A percentile compares a stretch with the other conserved stretches of the same genome.
phyloP scores from a whole-genome alignment of 2,888 invertebrate genomes.

The Alitta virens region DNA sequence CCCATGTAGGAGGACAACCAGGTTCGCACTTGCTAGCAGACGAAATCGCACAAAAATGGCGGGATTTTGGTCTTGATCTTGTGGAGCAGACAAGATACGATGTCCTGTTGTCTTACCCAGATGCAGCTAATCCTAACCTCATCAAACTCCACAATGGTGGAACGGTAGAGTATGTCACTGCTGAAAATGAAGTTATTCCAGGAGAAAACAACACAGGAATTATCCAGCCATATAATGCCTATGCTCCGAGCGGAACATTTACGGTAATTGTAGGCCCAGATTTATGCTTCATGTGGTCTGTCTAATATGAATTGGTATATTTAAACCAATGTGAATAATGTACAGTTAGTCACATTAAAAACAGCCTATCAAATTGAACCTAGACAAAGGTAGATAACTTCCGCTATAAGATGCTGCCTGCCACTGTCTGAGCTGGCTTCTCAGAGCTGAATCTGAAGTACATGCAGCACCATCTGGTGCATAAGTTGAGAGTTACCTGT shows the following conservation, averaged over 20 bases:
- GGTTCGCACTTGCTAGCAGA: not conserved
- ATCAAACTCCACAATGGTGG: conserved; percentile 28
- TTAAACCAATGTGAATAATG: no score
- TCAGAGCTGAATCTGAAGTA: no score
- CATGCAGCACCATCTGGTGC: no score
- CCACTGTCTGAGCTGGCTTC: no score
- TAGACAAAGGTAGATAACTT: no score
- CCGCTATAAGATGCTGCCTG: no score
- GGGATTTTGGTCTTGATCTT: not conserved
- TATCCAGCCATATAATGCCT: conserved; percentile 46
- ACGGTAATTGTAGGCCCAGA: no score
- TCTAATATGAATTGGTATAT: no score
- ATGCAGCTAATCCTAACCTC: conserved; percentile 30
- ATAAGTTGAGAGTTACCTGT: no score
- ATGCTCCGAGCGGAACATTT: conserved; percentile 36
- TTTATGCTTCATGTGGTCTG: no score
- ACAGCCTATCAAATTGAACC: no score
- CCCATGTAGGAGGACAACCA: not conserved
- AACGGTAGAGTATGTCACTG: conserved; percentile 23
- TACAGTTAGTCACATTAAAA: no score
- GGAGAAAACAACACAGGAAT: conserved; percentile 37
- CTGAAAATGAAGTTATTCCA: conserved; percentile 26
- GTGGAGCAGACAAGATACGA: conserved; percentile 36
- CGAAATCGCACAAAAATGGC: not conserved
- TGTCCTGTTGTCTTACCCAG: conserved; percentile 41